Evolutionary conservation across 1,140 invertebrate species (phyloP).

Genomic region (Euura lappo): DNA sequence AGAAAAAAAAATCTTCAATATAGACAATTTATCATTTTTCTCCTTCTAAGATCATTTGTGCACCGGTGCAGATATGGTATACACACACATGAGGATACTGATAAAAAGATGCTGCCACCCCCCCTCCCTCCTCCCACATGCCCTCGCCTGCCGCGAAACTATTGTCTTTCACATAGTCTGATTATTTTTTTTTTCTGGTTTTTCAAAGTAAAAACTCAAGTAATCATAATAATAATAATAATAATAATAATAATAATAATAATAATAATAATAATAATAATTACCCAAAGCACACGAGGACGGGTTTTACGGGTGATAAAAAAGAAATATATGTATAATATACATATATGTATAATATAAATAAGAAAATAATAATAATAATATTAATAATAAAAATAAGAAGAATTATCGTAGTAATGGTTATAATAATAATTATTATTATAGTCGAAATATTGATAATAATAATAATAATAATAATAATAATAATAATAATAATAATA

Average conservation of each 20-base stretch:
- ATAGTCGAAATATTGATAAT: background rate
- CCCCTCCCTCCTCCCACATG: background rate
- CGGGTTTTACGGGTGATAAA: background rate
- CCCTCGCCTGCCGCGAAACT: background rate
- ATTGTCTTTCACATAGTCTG: background rate
- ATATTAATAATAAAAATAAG: background rate
- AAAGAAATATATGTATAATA: background rate
- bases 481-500: background rate
- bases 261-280: too few species aligned
- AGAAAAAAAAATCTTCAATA: too few species aligned
- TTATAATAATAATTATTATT: background rate
- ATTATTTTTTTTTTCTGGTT: too few species aligned
- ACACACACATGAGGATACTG: background rate
- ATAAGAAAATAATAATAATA: background rate
- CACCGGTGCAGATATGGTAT: conserved; percentile 4
- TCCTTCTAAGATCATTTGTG: background rate
- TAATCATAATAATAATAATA: too few species aligned
- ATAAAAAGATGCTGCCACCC: background rate
- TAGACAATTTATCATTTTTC: too few species aligned
- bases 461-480: background rate
- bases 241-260: too few species aligned
- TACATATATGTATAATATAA: background rate
- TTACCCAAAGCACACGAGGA: background rate
- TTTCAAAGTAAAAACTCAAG: too few species aligned
- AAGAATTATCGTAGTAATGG: background rate